Evolutionary conservation across 2,888 invertebrate genomes (phyloP), one percentile per base, ranked within the genome.

Genomic region (Leucophenga montana): DNA sequence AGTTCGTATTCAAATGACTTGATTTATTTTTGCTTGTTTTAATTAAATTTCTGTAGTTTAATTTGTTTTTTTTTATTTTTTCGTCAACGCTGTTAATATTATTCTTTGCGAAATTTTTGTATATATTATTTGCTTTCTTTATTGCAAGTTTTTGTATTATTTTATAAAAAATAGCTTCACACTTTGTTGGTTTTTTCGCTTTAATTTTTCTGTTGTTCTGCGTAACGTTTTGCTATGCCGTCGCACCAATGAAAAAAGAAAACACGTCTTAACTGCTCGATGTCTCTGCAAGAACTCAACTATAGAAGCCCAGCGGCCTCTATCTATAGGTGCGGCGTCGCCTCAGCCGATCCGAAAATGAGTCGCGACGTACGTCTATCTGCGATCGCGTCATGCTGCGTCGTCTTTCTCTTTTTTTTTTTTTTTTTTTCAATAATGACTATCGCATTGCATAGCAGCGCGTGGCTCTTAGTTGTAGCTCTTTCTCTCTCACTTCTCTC

Each of bases 271-370:
- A 65, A 79, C 84, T 75, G 77, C 73, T 75, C 76, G 78, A 79
- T 79, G 82, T 83, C 75, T 76, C 77, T 81, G 79, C 78, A 80
- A 83, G 80, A 84, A 85, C 85, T 85, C 84, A 85, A 77, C 75
- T 77, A 68, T 78, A 75, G 71, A 27, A 27, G 50, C 69, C 69
- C 73, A 48, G 71, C 76, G 73, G 73, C 74, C 65, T 73, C 72
- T 85, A 85, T 85, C 72, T 85, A 85, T 86, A 84, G 84, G 68
- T 76, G 69, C 16, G 71, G 11, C 57, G 22, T 27, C 22, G 8
- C 22, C 57, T 11, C 16, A 57, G 27, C 31, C 18, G 46, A 31
- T 27, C 48, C 56, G 56, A 57, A 62, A 66, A 22, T 61, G 31
- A 64, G 68, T 61, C 68, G 44, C 1, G 39, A 3, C 16, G 44